Conservation (phyloP, 37 sponge, comb jelly and placozoan species). For the Crambe crambe region DNA sequence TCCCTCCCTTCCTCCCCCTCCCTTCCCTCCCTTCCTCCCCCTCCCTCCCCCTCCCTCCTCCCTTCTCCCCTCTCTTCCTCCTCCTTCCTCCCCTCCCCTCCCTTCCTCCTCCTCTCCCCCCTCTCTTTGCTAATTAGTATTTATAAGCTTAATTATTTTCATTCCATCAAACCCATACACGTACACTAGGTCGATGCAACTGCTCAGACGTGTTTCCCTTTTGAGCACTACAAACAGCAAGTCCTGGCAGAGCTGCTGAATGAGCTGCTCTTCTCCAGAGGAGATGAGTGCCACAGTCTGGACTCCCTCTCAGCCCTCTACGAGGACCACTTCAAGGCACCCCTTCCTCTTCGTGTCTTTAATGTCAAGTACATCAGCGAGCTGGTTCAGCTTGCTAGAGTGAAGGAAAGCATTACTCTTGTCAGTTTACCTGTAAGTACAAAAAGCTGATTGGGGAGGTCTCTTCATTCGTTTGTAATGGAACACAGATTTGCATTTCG, state of each 20-base stretch:
- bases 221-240: not conserved
- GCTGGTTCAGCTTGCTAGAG: not conserved
- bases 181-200: not conserved
- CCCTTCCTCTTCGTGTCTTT: conserved; percentile 9
- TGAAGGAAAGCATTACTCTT: not conserved
- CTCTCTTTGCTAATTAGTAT: too few relatives aligned
- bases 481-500: not conserved
- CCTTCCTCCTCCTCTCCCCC: too few relatives aligned
- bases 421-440: not conserved
- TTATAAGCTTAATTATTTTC: too few relatives aligned
- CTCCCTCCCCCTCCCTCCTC: too few relatives aligned
- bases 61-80: too few relatives aligned
- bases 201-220: not conserved
- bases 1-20: too few relatives aligned
- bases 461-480: not conserved
- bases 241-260: conserved; percentile 17
- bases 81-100: too few relatives aligned
- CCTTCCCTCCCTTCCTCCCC: too few relatives aligned
- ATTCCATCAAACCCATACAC: too few relatives aligned
- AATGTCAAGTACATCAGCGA: conserved; percentile 4
- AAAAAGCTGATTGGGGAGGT: not conserved
- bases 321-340: conserved; percentile 29
- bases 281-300: conserved; percentile 5
- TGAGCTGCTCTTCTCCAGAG: conserved; percentile 45
- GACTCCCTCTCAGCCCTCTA: conserved; percentile 20